Evolutionary conservation across 2,797 vertebrate species (phyloP).

Genomic region (Gobionotothen gibberifrons): DNA sequence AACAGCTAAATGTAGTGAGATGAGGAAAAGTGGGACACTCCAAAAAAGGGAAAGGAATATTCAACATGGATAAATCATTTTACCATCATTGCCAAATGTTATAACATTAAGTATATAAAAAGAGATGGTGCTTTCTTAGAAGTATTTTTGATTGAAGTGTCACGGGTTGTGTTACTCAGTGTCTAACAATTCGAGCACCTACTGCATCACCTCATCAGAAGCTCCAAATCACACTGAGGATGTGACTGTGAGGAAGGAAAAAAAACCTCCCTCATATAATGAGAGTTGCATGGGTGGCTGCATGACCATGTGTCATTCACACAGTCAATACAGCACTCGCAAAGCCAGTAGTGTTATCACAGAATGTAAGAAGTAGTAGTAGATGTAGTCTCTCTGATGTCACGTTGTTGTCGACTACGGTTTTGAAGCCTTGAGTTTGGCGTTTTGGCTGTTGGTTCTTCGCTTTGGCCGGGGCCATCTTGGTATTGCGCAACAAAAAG

Average conservation of each 20-base stretch:
- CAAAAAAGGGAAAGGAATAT: too few species aligned
- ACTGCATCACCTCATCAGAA: conserved; percentile 31
- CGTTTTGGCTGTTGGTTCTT: too few species aligned
- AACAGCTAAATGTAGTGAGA: not conserved
- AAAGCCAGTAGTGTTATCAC: too few species aligned
- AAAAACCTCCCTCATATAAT: conserved; percentile 1
- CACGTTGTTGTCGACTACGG: too few species aligned
- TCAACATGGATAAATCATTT: not conserved
- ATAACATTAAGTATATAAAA: too few species aligned
- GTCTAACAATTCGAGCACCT: not conserved
- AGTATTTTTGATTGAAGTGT: not conserved
- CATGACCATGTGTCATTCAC: not conserved
- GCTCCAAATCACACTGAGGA: not conserved
- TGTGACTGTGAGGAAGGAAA: conserved; percentile 23
- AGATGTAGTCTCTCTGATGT: too few species aligned
- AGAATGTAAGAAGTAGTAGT: too few species aligned
- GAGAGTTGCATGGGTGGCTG: too few species aligned
- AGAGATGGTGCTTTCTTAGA: not conserved
- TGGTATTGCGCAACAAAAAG: too few species aligned
- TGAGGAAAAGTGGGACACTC: conserved; percentile 3
- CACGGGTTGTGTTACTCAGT: conserved; percentile 13
- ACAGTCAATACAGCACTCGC: too few species aligned
- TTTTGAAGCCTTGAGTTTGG: too few species aligned
- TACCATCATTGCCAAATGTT: not conserved
- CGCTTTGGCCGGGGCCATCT: too few species aligned